These are phyloP conservation scores for Odontesthes bonariensis DNA, from an alignment of 2,113 vertebrate genomes.

Conservation along the genomic window DNA sequence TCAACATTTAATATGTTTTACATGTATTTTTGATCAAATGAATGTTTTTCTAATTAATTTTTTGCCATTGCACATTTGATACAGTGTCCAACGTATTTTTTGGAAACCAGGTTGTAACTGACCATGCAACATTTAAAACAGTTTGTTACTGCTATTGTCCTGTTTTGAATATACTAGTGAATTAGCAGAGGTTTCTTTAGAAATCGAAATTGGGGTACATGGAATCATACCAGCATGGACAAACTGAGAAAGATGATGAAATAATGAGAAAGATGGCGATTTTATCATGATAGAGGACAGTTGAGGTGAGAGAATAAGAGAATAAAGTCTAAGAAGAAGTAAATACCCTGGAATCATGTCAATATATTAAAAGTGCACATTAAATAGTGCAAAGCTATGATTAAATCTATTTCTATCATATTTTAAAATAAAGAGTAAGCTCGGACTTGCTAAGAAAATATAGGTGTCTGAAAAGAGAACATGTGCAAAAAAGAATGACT, in stretches of 20 bases:
- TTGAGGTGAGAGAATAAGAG: neutral
- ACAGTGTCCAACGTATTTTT: too few species aligned
- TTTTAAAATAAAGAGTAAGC: constrained; percentile 24
- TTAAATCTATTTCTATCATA: constrained; percentile 52
- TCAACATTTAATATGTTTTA: too few species aligned
- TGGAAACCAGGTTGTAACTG: too few species aligned
- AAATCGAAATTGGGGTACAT: neutral
- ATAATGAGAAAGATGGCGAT: constrained; percentile 4
- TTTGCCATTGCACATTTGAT: too few species aligned
- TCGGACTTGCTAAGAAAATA: constrained; percentile 50
- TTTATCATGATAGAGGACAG: constrained; percentile 1
- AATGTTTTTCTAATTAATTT: too few species aligned
- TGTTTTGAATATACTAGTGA: too few species aligned
- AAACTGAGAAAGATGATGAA: constrained; percentile 1
- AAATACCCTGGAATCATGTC: constrained; percentile 11
- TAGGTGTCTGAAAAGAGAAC: constrained; percentile 30
- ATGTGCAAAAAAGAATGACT: constrained; percentile 61
- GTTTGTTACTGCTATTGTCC: too few species aligned
- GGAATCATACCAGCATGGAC: neutral
- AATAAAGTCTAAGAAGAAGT: neutral
- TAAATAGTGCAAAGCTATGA: constrained; percentile 31
- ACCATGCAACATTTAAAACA: too few species aligned
- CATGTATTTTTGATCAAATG: too few species aligned
- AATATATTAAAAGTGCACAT: constrained; percentile 16
- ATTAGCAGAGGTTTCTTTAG: neutral